Evolutionary conservation across 2,888 invertebrate genomes (phyloP).

Genomic region (Trissolcus japonicus): DNA sequence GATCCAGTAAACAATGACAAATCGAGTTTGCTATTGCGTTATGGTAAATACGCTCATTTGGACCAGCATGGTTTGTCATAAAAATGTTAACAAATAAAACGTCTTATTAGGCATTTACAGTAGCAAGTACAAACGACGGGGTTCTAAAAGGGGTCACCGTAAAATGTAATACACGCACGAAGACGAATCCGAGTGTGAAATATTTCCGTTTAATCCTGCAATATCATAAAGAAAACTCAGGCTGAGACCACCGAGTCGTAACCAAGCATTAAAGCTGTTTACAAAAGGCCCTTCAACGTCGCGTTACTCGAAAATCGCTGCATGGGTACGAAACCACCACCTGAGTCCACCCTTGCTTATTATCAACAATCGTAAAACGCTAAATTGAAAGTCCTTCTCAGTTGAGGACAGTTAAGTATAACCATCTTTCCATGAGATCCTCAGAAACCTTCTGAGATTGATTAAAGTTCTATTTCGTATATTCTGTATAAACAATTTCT

Average conservation of each 20-base stretch:
- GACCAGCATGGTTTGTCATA: slow-evolving; percentile 39
- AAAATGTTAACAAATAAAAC: slow-evolving; percentile 48
- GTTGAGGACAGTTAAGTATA: slow-evolving; percentile 59
- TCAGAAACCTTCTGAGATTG: no score
- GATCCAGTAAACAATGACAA: slow-evolving; percentile 47
- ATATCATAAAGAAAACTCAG: slow-evolving; percentile 75
- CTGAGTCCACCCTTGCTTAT: slow-evolving; percentile 73
- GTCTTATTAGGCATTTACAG: slow-evolving; percentile 45
- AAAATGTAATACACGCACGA: slow-evolving; percentile 71
- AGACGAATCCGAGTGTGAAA: slow-evolving; percentile 75
- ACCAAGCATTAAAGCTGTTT: slow-evolving; percentile 76
- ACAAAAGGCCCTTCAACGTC: slow-evolving; percentile 70
- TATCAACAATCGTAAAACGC: slow-evolving; percentile 76
- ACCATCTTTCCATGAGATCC: slow-evolving; percentile 52
- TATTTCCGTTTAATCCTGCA: slow-evolving; percentile 76
- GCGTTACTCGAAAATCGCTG: slow-evolving; percentile 62
- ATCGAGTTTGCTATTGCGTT: slow-evolving; percentile 21
- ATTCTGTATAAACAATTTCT: no score
- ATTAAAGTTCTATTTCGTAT: no score
- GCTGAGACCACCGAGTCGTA: slow-evolving; percentile 69
- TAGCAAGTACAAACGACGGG: slow-evolving; percentile 30
- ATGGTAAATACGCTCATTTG: slow-evolving; percentile 32
- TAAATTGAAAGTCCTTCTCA: slow-evolving; percentile 73
- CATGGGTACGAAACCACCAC: slow-evolving; percentile 68
- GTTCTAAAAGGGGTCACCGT: slow-evolving; percentile 62